Base-by-base conservation (phyloP, 2,888 invertebrate species). In the Timema cristinae region DNA sequence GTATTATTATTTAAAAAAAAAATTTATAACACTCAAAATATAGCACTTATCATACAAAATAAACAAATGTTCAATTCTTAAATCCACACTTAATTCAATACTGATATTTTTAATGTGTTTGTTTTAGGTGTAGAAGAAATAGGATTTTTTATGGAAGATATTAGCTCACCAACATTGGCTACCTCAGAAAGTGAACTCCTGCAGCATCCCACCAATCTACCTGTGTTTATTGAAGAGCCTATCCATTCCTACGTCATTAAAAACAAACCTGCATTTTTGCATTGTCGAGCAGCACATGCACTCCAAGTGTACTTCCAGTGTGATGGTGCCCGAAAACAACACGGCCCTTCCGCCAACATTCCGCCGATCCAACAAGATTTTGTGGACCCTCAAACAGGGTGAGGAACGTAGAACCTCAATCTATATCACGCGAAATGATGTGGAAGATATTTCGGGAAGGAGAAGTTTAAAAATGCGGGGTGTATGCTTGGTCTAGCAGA, bases 321-420 rank as follows among this genome's bases (percentile, higher is more conserved):
- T 85, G 97, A 95, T 81, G 92, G 92, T 68, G 79, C 77, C 16
- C 78, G 82, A 9, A 68, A 71, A 11, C 56, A 54, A 13, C 67
- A 66, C 9, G 50, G 68, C 0, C 47, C 69, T 8, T 66, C 54
- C 5, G 70, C 54, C 7, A 66, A 70, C 13, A 50, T 50, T 4
- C 52, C 52, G 10, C 66, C 69, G 9, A 69, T 69, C 70, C 90
- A 90, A 79, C 91, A 91, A 79, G 92, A 91, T 78, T 94, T 94
- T 79, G 94, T 94, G 69, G 94, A 97, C 82, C 94, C 95, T 32
- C 94, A 94, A 82, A 92, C 91, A 9, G 95, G 95, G 92, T 94
- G 66, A 86, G 94, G 74, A 91, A 94, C 79, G 90, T 94, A 78
- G 95, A 95, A 81, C 91, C 51, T 91, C 93, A 75, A 88, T 93